Evolutionary conservation across 2,797 vertebrate species (phyloP), one percentile per base, ranked within the genome.

Genomic region (Eulemur coronatus): DNA sequence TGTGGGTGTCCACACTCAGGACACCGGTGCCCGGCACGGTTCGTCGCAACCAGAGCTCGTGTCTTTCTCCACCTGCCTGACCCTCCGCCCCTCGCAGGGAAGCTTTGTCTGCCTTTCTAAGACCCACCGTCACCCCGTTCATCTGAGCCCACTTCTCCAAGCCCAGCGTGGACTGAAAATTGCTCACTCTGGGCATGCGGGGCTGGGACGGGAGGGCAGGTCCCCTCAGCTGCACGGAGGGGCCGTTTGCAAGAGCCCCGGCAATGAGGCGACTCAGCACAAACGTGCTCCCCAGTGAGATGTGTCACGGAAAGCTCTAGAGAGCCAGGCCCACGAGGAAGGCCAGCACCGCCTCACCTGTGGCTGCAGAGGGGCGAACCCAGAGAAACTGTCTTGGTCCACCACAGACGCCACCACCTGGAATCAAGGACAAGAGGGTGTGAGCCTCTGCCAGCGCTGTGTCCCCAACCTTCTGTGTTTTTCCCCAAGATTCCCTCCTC

Each of bases 381-480:
- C 99, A 46, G 99, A 99, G 98, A 99, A 99, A 0, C 95, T 97
- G 13, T 99, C 99, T 91, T 99, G 99, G 86, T 99, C 99, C 96
- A 99, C 97, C 43, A 99, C 99, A 0, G 99, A 99, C 1, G 99
- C 99, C 95, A 99, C 99, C 63, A 99, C 99, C 99, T 99, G 97
- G 14, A 95, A 91, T 7, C 2, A 61, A 90, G 93, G 90, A 76
- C 5, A 33, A 43, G n/a, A 9, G 20, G 0, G 48, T 0, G 4
- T 3, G 63, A 91, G 33, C 61, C 1, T 35, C 52, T 4, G 46
- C 91, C 28, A 2, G 70, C 1, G 0, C 12, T 22, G 5, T 43
- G 24, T 17, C 22, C 89, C 65, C 50, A 0, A 7, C 26, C 46
- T 14, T 69, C 96, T 4, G 2, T 1, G 24, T 4, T 2, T 15